Evolutionary conservation across 2,797 vertebrate species (phyloP), one percentile per base, ranked within the genome.

Genomic region (Gallinago solitaria): DNA sequence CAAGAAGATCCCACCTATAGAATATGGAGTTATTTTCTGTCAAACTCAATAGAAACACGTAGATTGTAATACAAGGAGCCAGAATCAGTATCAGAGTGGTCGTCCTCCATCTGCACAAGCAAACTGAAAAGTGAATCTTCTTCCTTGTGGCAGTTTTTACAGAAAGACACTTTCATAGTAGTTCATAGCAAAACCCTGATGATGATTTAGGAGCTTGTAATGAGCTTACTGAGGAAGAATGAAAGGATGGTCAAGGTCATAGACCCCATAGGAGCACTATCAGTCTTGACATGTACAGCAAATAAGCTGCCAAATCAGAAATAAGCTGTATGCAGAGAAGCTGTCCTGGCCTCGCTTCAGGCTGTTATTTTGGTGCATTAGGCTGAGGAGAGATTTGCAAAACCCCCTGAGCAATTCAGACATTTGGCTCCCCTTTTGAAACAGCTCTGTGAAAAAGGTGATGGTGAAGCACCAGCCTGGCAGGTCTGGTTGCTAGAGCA

Each of bases 241-340:
- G 80, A 89, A 95, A 96, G 71, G 69, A 94, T 85, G 87, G 35
- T 37, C 59, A 95, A 97, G 69, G 87, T 91, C 89, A 64, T 6
- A 90, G 76, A n/a, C 79, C 82, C 79, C 60, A 68, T 6, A 69
- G 82, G 33, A 94, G 57, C 0, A 0, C 91, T 76, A 86, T 87
- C 59, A 90, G 56, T 73, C 91, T 94, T 88, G 74, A 94, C 87
- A 94, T 68, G 85, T 74, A 70, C 32, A 53, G 69, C 43, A 84
- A 96, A 87, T 25, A 88, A 92, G 80, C 80, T 95, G 93, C 87
- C 95, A 96, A 83, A 88, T 48, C 84, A 83, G 92, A 76, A 95
- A 83, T 20, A 78, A 88, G n/a, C 70, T 70, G 47, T 37, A 74
- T 43, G 67, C 89, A 96, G 89, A 82, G 76, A 76, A 83, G 74